phyloP scores from a whole-genome alignment of 2,797 vertebrate genomes.

The Gymnothorax javanicus region DNA sequence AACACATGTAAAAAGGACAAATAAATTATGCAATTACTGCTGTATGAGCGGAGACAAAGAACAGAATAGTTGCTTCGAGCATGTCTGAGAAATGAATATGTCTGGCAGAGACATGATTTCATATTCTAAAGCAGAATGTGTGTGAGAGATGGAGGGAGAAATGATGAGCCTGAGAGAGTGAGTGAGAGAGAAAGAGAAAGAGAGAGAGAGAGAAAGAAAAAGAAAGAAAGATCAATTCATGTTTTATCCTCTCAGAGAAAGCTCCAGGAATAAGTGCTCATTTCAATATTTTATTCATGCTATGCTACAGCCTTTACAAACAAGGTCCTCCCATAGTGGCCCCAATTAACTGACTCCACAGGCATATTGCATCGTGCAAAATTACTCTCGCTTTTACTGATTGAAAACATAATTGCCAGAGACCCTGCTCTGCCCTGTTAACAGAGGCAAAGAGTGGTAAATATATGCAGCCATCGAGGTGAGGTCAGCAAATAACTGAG shows the following conservation, averaged over 20 bases:
- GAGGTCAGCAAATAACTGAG: neutral
- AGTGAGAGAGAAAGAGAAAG: too few relatives aligned
- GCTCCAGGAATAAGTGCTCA: slow-evolving; percentile 5
- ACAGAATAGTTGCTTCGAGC: neutral
- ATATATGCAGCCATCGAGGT: neutral
- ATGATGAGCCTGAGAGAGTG: too few relatives aligned
- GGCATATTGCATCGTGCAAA: slow-evolving; percentile 8
- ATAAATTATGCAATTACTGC: neutral
- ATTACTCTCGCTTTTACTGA: slow-evolving; percentile 17
- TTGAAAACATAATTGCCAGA: neutral
- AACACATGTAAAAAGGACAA: neutral
- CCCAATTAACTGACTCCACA: slow-evolving; percentile 24
- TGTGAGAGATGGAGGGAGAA: too few relatives aligned
- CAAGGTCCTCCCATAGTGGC: neutral
- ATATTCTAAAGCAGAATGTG: neutral
- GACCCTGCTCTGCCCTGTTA: neutral
- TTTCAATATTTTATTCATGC: slow-evolving; percentile 5
- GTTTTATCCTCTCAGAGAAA: neutral
- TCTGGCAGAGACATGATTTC: neutral
- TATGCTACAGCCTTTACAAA: neutral
- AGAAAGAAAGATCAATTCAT: too few relatives aligned
- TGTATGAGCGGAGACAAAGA: neutral
- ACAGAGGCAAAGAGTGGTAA: neutral
- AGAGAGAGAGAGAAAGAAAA: too few relatives aligned
- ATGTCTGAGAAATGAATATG: neutral